Conservation (phyloP, 2,888 invertebrate genomes). For the Hydraecia micacea region DNA sequence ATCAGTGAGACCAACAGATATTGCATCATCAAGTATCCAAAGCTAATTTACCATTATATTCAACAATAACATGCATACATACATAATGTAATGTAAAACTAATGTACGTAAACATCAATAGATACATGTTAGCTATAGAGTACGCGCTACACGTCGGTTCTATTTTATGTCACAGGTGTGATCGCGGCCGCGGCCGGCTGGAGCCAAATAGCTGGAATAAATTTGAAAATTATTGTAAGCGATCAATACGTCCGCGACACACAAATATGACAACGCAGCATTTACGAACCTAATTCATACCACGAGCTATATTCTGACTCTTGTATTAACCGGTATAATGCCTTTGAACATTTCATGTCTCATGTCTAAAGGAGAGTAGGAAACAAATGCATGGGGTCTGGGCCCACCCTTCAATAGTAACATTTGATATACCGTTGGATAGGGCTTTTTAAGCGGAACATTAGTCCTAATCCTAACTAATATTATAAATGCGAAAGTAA, state of each 20-base stretch:
- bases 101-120: background rate
- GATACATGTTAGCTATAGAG: background rate
- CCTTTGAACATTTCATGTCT: slow-evolving; percentile 12
- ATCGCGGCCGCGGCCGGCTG: slow-evolving; percentile 17
- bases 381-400: no score
- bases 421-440: no score
- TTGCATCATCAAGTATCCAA: background rate
- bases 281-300: slow-evolving; percentile 24
- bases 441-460: no score
- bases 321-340: background rate
- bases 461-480: no score
- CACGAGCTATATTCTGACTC: slow-evolving; percentile 9
- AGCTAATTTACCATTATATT: background rate
- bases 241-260: slow-evolving; percentile 47
- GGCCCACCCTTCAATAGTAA: no score
- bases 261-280: slow-evolving; percentile 46
- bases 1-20: background rate
- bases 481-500: no score
- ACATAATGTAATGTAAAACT: slow-evolving; percentile 5
- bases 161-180: slow-evolving; percentile 42
- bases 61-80: background rate
- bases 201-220: slow-evolving; percentile 60
- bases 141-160: background rate
- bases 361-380: background rate
- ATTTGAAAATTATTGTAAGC: slow-evolving; percentile 58